phyloP scores from a whole-genome alignment of 2,888 invertebrate species.

The Macrophya annulata region DNA sequence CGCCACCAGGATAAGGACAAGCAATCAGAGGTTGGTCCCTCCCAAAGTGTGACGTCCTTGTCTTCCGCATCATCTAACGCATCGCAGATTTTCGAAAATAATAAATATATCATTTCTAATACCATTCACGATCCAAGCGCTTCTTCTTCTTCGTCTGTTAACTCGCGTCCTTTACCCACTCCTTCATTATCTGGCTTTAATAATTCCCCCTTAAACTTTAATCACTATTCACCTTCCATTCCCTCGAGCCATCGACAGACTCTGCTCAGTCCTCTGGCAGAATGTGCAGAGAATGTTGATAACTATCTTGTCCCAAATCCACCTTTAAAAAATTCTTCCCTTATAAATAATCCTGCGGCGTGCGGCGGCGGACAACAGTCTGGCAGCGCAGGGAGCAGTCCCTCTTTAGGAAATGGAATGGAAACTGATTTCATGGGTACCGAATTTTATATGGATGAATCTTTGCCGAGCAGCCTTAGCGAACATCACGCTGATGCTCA shows the following conservation, averaged over 20 bases:
- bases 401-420: constrained; percentile 76
- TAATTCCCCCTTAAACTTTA: constrained; percentile 58
- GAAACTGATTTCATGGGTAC: constrained; percentile 87
- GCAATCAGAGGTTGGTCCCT: constrained; percentile 78
- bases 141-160: not conserved
- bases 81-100: constrained; percentile 64
- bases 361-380: constrained; percentile 79
- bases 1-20: constrained; percentile 70
- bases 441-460: constrained; percentile 94
- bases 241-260: constrained; percentile 68
- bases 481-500: constrained; percentile 83
- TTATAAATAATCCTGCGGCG: constrained; percentile 68
- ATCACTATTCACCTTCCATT: constrained; percentile 70
- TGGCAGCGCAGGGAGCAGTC: constrained; percentile 75
- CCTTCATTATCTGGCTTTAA: constrained; percentile 29
- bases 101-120: constrained; percentile 19
- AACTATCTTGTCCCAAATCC: constrained; percentile 57
- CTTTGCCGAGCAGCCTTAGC: constrained; percentile 91
- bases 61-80: constrained; percentile 75
- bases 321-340: constrained; percentile 37
- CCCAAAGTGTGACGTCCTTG: constrained; percentile 73
- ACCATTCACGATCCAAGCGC: constrained; percentile 12
- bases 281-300: constrained; percentile 68
- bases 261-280: constrained; percentile 74
- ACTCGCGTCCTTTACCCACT: not conserved